Evolutionary conservation across 1,140 invertebrate species (phyloP).

Genomic region (Aphelinus certus): DNA sequence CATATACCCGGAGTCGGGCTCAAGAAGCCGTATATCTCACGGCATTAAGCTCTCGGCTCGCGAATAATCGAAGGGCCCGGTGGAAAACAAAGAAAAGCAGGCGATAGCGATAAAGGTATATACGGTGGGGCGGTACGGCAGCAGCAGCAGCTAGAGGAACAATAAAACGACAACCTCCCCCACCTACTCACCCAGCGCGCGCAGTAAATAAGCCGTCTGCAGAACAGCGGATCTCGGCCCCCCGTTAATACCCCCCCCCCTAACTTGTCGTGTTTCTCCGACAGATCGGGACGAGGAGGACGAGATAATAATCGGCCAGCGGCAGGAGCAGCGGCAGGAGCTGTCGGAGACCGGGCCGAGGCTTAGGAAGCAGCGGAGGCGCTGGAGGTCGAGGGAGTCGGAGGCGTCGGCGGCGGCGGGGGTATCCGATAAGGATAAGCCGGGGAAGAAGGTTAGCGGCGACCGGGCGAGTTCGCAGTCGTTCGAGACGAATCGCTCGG

Average conservation of each 20-base stretch:
- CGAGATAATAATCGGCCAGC: constrained; percentile 50
- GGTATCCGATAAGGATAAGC: constrained; percentile 28
- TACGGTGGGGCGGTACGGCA: too few species aligned
- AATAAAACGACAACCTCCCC: too few species aligned
- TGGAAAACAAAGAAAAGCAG: too few species aligned
- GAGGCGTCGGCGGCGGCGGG: not conserved
- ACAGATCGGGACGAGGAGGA: constrained; percentile 47
- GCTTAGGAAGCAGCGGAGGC: constrained; percentile 41
- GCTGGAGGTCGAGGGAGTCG: constrained; percentile 26
- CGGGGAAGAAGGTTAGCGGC: constrained; percentile 10
- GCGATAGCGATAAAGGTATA: too few species aligned
- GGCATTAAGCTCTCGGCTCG: too few species aligned
- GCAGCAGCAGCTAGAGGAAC: too few species aligned
- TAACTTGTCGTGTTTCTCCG: not conserved
- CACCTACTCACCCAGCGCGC: not conserved
- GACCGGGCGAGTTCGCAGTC: not conserved
- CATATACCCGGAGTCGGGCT: too few species aligned
- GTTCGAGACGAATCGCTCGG: constrained; percentile 19
- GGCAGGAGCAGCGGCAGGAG: constrained; percentile 33
- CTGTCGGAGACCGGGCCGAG: constrained; percentile 20
- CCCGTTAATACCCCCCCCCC: too few species aligned
- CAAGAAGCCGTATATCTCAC: too few species aligned
- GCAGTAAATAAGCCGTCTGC: not conserved
- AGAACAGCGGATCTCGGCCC: too few species aligned
- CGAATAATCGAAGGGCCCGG: too few species aligned